Percentiles rank a stretch among this genome's conserved stretches.
Conservation (phyloP, 2,113 vertebrate species). For the Aptenodytes forsteri region DNA sequence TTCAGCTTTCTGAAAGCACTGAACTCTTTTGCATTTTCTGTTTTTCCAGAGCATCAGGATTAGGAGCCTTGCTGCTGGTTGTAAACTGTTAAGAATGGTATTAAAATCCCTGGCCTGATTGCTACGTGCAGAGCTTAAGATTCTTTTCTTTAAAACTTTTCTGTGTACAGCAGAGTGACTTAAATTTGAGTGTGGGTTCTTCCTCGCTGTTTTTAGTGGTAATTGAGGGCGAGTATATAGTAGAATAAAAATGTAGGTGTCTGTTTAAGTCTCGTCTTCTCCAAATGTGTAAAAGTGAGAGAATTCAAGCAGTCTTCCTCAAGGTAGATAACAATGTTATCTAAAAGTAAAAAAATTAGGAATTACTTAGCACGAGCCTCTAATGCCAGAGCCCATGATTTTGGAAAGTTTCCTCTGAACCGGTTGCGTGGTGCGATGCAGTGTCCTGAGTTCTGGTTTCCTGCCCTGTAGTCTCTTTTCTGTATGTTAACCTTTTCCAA, state of each 20-base stretch:
- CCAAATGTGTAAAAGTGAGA: not conserved
- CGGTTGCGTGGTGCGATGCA: fast-evolving
- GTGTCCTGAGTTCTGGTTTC: not conserved
- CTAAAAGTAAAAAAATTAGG: not conserved
- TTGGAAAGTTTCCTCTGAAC: not conserved
- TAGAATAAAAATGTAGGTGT: not conserved
- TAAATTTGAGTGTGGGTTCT: not conserved
- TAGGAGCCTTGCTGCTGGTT: not conserved
- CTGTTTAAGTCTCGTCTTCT: not conserved
- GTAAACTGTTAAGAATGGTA: not conserved
- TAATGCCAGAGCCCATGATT: not conserved
- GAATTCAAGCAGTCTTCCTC: not conserved
- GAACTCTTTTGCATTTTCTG: not conserved
- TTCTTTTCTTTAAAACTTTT: not conserved
- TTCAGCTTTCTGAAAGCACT: not conserved
- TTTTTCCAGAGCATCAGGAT: not conserved
- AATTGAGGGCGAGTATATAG: fast-evolving
- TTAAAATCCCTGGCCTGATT: not conserved
- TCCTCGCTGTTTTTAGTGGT: not conserved
- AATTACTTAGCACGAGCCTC: not conserved
- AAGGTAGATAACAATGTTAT: not conserved
- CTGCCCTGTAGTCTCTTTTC: not conserved
- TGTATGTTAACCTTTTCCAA: fast-evolving
- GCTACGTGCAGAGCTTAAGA: not conserved
- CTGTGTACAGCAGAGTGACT: not conserved